phyloP scores from a whole-genome alignment of 2,888 invertebrate genomes.

The Diachrysia chrysitis region DNA sequence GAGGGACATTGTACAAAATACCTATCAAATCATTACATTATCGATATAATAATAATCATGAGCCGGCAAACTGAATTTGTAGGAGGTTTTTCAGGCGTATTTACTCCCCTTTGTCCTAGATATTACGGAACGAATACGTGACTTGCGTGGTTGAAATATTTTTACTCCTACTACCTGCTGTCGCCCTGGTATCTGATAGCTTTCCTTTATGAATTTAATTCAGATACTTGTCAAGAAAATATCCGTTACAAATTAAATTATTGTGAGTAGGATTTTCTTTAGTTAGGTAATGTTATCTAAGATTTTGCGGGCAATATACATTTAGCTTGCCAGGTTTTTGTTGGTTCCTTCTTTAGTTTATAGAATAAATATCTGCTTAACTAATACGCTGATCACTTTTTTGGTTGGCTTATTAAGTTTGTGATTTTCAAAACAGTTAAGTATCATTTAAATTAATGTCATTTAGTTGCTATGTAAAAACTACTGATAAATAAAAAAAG shows the following conservation, averaged over 20 bases:
- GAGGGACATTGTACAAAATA: constrained; percentile 13
- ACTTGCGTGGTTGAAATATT: constrained; percentile 53
- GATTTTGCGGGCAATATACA: too few species aligned
- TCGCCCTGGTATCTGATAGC: constrained; percentile 38
- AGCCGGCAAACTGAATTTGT: constrained; percentile 46
- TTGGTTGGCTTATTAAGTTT: too few species aligned
- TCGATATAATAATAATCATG: constrained; percentile 43
- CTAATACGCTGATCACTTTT: too few species aligned
- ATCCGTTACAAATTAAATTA: constrained; percentile 36
- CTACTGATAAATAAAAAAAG: neutral
- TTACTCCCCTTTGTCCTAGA: constrained; percentile 62
- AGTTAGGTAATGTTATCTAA: neutral
- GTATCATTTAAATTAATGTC: too few species aligned
- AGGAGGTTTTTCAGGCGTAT: constrained; percentile 44
- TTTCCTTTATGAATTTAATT: constrained; percentile 51
- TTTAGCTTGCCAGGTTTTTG: too few species aligned
- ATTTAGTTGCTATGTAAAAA: neutral
- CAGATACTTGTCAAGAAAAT: constrained; percentile 46
- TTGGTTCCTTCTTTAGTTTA: too few species aligned
- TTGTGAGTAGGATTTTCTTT: constrained; percentile 4
- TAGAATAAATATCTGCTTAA: too few species aligned
- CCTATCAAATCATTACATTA: constrained; percentile 50
- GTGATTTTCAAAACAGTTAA: too few species aligned
- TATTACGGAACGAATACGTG: constrained; percentile 64
- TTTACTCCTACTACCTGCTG: constrained; percentile 53